These are phyloP conservation scores for Perizoma affinitatum DNA, from an alignment of 2,888 invertebrate genomes.

Conservation along the genomic window DNA sequence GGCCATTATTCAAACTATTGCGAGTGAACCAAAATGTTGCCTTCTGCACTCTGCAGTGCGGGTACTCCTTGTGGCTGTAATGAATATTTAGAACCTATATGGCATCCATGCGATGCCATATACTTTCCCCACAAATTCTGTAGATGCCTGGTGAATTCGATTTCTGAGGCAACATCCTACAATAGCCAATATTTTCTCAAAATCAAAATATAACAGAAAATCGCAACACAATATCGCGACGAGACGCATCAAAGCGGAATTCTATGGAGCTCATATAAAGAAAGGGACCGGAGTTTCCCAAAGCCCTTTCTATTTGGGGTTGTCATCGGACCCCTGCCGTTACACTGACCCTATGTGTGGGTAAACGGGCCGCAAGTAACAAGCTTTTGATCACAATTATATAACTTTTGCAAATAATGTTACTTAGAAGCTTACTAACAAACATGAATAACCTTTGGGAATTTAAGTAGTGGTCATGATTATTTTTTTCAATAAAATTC, in stretches of 20 bases:
- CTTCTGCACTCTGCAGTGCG: too few relatives aligned
- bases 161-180: background rate
- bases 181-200: constrained; percentile 18
- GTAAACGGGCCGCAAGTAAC: constrained; percentile 55
- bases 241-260: constrained; percentile 63
- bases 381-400: constrained; percentile 22
- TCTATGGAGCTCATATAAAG: constrained; percentile 69
- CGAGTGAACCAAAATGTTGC: too few relatives aligned
- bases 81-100: too few relatives aligned
- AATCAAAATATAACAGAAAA: constrained; percentile 37
- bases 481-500: too few relatives aligned
- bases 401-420: too few relatives aligned
- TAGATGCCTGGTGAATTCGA: background rate
- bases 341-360: constrained; percentile 69
- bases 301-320: constrained; percentile 77
- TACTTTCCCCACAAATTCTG: too few relatives aligned
- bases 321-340: constrained; percentile 74
- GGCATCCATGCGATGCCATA: too few relatives aligned
- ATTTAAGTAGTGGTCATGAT: too few relatives aligned
- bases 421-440: too few relatives aligned
- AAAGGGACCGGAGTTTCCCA: constrained; percentile 61
- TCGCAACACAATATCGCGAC: constrained; percentile 52
- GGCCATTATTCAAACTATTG: too few relatives aligned
- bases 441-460: too few relatives aligned
- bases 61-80: too few relatives aligned